Base-by-base conservation (phyloP, 2,888 invertebrate genomes). In the Amiota communis region DNA sequence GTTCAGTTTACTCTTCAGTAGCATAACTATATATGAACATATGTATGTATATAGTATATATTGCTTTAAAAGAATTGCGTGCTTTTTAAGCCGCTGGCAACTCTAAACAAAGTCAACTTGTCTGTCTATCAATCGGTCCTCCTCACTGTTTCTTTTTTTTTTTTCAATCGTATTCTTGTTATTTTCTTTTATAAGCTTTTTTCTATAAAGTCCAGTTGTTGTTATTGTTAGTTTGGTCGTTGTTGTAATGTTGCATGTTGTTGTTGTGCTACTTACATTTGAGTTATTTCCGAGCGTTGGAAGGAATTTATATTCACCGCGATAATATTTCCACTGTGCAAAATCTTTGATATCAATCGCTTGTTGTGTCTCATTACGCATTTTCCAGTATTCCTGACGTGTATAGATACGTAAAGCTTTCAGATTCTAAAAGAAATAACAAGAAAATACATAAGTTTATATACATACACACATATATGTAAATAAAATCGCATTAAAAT, bases 271-370 rank as follows among this genome's bases (percentile, higher is more conserved):
- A 87, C 88, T 88, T 85, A 88, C 88, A 61, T 72, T 77, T 67
- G 83, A 76, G 48, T 78, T 79, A 6, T 57, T 74, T 63, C 76
- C 80, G 77, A 88, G 73, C 77, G 81, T 85, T 75, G 88, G 86
- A 76, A 89, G 80, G 79, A 89, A 89, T 74, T 79, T 82, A 76
- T 88, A 89, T n/a, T 82, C 76, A 23, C 74, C 57, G 63, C 81
- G 79, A 71, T 82, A 78, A 13, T 70, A 74, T 53, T 75, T 74
- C 85, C 86, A 86, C 8, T 73, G 71, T 61, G 72, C 73, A 51
- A 86, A 84, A 74, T 87, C 83, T 72, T 79, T 77, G 48, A 76
- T 84, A 49, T 83, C 76, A 23, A 81, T 83, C 11, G 69, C 77
- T 75, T 71, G 10, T 71, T 73, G 4, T 53, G 48, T 9, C 74